Conservation (phyloP, 2,797 vertebrate genomes). For the Bucorvus abyssinicus region DNA sequence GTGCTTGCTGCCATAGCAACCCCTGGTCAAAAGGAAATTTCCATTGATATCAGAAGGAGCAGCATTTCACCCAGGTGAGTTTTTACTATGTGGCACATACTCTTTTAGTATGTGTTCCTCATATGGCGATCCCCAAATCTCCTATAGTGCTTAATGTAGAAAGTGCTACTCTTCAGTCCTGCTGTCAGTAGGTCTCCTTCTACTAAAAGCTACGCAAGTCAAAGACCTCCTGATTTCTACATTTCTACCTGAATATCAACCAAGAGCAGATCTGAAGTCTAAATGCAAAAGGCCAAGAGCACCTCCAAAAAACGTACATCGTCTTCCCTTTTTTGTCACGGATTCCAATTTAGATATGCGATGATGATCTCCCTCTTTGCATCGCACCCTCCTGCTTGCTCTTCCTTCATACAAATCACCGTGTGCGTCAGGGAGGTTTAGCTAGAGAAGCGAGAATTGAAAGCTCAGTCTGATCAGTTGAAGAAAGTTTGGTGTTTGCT, state of each 20-base stretch:
- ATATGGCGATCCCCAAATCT: slow-evolving; percentile 44
- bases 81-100: slow-evolving; percentile 62
- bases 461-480: slow-evolving; percentile 11
- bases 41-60: slow-evolving; percentile 73
- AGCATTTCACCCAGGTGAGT: slow-evolving; percentile 70
- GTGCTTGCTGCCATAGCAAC: slow-evolving; percentile 69
- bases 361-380: not conserved
- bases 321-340: not conserved
- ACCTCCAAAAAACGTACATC: not conserved
- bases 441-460: not conserved
- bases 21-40: slow-evolving; percentile 71
- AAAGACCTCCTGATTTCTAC: slow-evolving; percentile 12
- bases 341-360: slow-evolving; percentile 30
- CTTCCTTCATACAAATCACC: not conserved
- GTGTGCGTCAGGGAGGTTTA: not conserved
- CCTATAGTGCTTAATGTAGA: not conserved
- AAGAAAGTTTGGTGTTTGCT: slow-evolving; percentile 37
- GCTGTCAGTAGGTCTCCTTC: slow-evolving; percentile 1
- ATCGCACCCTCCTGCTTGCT: not conserved
- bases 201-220: not conserved
- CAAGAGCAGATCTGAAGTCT: not conserved
- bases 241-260: slow-evolving; percentile 7
- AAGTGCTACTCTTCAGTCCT: slow-evolving; percentile 12
- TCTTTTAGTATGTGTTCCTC: slow-evolving; percentile 59
- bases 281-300: slow-evolving; percentile 19